These are phyloP conservation scores for Peribatodes rhomboidaria DNA, from an alignment of 2,888 invertebrate genomes.

Conservation along the genomic window DNA sequence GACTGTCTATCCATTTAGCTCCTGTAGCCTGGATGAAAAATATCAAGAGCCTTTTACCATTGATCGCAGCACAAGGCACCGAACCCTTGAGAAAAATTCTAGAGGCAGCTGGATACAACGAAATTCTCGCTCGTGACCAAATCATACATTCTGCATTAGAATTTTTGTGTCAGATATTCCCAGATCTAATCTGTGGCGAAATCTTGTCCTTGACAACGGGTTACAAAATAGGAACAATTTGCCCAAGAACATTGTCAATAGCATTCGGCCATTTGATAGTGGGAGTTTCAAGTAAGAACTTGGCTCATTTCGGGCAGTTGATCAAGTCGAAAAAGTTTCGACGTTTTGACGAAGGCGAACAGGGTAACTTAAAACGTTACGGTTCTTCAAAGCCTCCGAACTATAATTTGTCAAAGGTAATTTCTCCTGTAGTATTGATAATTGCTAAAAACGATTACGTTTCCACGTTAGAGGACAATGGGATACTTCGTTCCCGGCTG, in stretches of 20 bases:
- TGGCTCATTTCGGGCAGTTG: conserved; percentile 86
- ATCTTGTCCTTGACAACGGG: conserved; percentile 87
- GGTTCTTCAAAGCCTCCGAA: conserved; percentile 65
- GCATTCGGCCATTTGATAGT: conserved; percentile 83
- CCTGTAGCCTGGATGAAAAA: conserved; percentile 84
- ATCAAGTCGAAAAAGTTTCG: conserved; percentile 66
- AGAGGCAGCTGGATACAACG: conserved; percentile 82
- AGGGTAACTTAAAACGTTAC: conserved; percentile 69
- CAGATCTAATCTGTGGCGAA: conserved; percentile 84
- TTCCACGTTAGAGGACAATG: conserved; percentile 85
- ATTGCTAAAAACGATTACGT: conserved; percentile 87
- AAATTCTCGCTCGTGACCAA: conserved; percentile 88
- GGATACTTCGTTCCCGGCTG: conserved; percentile 81
- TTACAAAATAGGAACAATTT: conserved; percentile 81
- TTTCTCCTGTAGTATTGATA: conserved; percentile 73
- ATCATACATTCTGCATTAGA: conserved; percentile 72
- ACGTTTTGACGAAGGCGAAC: conserved; percentile 71
- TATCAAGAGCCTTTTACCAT: conserved; percentile 64
- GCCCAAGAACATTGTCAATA: conserved; percentile 81
- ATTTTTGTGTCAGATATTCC: conserved; percentile 67
- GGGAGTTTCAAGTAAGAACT: conserved; percentile 79
- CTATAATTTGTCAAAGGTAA: conserved; percentile 69
- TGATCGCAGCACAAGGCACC: conserved; percentile 52
- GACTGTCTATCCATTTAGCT: conserved; percentile 76
- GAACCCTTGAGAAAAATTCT: conserved; percentile 56